Conservation (phyloP, 2,888 invertebrate species). For the Gymnoscelis rufifasciata region DNA sequence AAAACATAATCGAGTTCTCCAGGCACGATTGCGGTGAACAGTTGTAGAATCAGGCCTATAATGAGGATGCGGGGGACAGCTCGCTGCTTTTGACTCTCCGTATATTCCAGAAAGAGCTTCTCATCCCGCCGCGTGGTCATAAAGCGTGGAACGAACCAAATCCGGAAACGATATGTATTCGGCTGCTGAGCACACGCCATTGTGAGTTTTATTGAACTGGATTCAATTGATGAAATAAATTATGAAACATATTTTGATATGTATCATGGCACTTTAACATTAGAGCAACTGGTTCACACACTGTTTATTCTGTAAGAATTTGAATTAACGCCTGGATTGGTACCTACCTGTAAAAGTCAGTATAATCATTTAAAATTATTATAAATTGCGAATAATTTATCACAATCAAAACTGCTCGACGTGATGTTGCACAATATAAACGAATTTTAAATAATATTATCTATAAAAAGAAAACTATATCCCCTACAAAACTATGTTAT, state of each 20-base stretch:
- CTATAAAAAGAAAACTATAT: too few relatives aligned
- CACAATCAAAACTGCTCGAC: too few relatives aligned
- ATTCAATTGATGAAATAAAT: background rate
- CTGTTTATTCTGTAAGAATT: background rate
- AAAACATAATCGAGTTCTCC: conserved; percentile 57
- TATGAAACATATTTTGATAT: background rate
- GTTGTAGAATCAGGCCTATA: conserved; percentile 57
- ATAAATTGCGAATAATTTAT: too few relatives aligned
- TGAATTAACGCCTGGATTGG: background rate
- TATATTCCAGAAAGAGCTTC: conserved; percentile 60
- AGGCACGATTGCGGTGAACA: conserved; percentile 58
- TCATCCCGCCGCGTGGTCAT: conserved; percentile 61
- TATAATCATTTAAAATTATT: too few relatives aligned
- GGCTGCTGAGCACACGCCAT: conserved; percentile 27
- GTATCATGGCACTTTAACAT: background rate
- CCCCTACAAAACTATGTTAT: too few relatives aligned
- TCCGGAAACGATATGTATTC: conserved; percentile 41
- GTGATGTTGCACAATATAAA: too few relatives aligned
- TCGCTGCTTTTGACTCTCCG: conserved; percentile 59
- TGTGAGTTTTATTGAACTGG: conserved; percentile 8
- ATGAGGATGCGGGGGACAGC: conserved; percentile 59
- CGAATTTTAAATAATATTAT: too few relatives aligned
- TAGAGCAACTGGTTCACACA: background rate
- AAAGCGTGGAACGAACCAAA: conserved; percentile 58
- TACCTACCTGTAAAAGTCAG: background rate